Evolutionary conservation across 2,113 vertebrate species (phyloP).

Genomic region (Albula glossodonta): DNA sequence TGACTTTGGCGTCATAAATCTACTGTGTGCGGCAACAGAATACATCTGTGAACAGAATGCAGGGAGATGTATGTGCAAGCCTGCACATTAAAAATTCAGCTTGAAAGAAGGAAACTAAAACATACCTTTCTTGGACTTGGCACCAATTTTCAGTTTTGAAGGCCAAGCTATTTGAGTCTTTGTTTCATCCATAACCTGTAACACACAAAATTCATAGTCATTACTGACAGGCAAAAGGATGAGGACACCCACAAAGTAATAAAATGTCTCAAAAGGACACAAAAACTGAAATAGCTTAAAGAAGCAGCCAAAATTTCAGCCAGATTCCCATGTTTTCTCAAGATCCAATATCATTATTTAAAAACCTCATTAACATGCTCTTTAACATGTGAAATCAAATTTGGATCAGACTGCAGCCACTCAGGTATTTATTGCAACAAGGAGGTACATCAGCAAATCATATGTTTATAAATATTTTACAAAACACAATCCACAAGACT

Average conservation of each 20-base stretch:
- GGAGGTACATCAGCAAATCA: too few species aligned
- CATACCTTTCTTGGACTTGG: slow-evolving; percentile 95
- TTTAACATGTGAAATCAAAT: too few species aligned
- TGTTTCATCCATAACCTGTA: slow-evolving; percentile 96
- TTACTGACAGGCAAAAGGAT: too few species aligned
- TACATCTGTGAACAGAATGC: background rate
- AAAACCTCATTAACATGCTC: too few species aligned
- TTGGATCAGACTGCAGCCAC: too few species aligned
- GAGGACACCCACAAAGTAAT: too few species aligned
- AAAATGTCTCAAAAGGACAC: background rate
- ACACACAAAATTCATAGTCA: slow-evolving; percentile 47
- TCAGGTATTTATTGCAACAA: too few species aligned
- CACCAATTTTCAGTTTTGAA: slow-evolving; percentile 93
- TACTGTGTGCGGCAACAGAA: background rate
- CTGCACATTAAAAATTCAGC: background rate
- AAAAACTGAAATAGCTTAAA: background rate
- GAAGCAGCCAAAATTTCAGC: too few species aligned
- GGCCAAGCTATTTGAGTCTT: slow-evolving; percentile 96
- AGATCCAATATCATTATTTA: too few species aligned
- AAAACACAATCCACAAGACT: too few species aligned
- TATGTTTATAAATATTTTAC: too few species aligned
- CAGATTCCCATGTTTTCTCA: too few species aligned
- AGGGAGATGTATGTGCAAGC: background rate
- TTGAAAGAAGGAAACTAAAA: background rate
- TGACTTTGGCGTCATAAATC: background rate